Evolutionary conservation across 2,888 invertebrate species (phyloP), one percentile per base, ranked within the genome.

Genomic region (Coleophora flavipennella): DNA sequence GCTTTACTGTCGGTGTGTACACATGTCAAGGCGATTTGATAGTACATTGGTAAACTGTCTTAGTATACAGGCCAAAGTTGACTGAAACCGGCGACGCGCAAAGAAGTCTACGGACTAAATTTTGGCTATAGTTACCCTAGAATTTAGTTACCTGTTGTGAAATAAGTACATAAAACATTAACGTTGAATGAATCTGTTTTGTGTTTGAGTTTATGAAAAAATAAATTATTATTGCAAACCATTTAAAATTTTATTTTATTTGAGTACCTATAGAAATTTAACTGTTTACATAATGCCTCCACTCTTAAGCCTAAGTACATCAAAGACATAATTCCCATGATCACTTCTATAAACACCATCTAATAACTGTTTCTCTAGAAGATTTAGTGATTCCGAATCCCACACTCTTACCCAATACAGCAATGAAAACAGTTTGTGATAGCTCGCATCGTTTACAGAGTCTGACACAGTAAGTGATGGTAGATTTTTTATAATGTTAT

Each of bases 371-470:
- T 64, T 66, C 50, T 80, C 76, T 42, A 85, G 56, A 42, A 75
- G 49, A 59, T 80, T 74, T 35, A 85, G 59, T 8, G 76, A 72
- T n/a, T 69, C 64, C 10, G 48, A 56, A 50, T 84, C 79, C 81
- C 84, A 85, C 26, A 50, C 49, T 51, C 66, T 74, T 13, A 87
- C 71, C 79, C 88, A 87, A 51, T 84, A 86, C 33, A 88, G 65
- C 29, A 89, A 54, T 42, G 88, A 86, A 45, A 85, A 77, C 9
- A 89, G 69, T 49, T 85, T 85, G 43, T 84, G 77, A 49, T 86
- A 87, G 33, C 71, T 66, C 14, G 70, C 63, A 29, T 77, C 67
- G 55, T 64, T 59, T n/a, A 54, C 54, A 32, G 71, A 71, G 49
- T 86, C 85, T 13, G 67, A 59, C 42, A 85, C 62, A 39, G 46